Evolutionary conservation across 2,888 invertebrate genomes (phyloP), one percentile per base, ranked within the genome.

Genomic region (Tenthredo mesomela): DNA sequence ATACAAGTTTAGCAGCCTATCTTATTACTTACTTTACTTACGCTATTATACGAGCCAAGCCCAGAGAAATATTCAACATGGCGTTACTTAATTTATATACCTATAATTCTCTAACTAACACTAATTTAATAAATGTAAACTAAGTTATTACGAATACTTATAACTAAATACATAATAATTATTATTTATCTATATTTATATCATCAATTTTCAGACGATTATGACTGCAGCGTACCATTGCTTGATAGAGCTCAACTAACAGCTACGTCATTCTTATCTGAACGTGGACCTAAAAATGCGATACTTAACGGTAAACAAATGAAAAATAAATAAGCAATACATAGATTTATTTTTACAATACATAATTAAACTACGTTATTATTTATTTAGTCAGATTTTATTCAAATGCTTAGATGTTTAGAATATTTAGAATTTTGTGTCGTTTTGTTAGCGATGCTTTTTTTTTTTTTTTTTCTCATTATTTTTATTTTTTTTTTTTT

Each of bases 241-340:
- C 94, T 98, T 91, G 96, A 96, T 29, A 95, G 94, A 89, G 96
- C 98, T 86, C 95, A 95, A 86, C 93, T 98, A 87, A 96, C 95
- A 86, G 98, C 98, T 43, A 98, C 98, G 67, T 97, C 98, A 25
- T 96, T 96, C 88, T 94, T 98, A 86, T 95, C 95, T 80, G 97
- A 97, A 89, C 95, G 98, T 92, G 97, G 97, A 86, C 96, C 98
- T n/a, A 95, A 96, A 86, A 97, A 98, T 95, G 98, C 98, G 58
- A 95, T 95, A 91, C 94, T 98, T 89, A 96, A 97, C 95, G 97
- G 98, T 98, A 95, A 96, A 40, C 77, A 47, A 47, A 47, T n/a
- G n/a, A 54, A 6, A n/a, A 50, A 50, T 4, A 18, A 5, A 18
- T 0, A 29, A 67, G 4, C 1, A 29, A 67, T 5, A 25, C 6